Evolutionary conservation across 2,888 invertebrate genomes (phyloP).

Genomic region (Zelleria hepariella): DNA sequence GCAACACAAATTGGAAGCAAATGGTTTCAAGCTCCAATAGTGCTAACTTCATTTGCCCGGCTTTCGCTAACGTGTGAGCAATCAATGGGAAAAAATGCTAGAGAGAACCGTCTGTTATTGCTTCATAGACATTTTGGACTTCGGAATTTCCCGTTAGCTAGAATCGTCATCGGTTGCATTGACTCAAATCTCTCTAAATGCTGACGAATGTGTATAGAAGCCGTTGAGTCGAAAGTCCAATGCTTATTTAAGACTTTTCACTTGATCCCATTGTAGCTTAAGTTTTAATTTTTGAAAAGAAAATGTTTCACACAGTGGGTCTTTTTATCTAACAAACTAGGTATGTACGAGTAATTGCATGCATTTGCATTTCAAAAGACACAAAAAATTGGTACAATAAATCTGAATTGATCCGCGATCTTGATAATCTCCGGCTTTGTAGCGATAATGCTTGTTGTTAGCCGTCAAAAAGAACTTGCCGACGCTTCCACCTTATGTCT

Average conservation of each 20-base stretch:
- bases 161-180: neutral
- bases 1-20: conserved; percentile 62
- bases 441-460: conserved; percentile 36
- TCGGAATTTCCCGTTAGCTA: neutral
- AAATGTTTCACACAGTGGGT: neutral
- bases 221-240: neutral
- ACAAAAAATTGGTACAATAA: conserved; percentile 41
- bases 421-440: conserved; percentile 12
- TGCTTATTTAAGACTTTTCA: too few relatives aligned
- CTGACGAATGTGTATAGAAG: neutral
- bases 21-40: conserved; percentile 48
- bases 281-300: neutral
- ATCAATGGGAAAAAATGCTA: conserved; percentile 32
- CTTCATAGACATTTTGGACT: conserved; percentile 16
- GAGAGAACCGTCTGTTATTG: conserved; percentile 34
- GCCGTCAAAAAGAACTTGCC: neutral
- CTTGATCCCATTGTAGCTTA: too few relatives aligned
- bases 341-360: neutral
- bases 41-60: conserved; percentile 68
- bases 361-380: conserved; percentile 25
- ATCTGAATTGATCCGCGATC: conserved; percentile 35
- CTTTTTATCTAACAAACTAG: neutral
- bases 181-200: neutral
- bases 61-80: conserved; percentile 69
- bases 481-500: neutral